phyloP scores from a whole-genome alignment of 2,113 vertebrate genomes.

The Heterochromis multidens region DNA sequence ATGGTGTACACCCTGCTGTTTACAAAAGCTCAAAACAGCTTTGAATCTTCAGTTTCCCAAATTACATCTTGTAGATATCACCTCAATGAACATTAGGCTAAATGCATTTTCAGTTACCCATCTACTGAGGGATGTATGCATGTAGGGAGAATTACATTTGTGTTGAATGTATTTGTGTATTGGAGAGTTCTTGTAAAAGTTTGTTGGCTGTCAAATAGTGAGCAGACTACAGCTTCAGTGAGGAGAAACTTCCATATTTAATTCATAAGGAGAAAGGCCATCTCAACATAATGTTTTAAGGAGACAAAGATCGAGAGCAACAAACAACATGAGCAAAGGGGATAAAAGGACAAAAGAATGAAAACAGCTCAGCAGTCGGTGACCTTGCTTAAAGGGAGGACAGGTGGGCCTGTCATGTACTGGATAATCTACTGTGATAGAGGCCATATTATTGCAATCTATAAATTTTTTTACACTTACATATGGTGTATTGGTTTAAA shows the following conservation, averaged over 20 bases:
- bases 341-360: not conserved
- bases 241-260: not conserved
- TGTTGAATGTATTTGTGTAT: not conserved
- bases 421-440: not conserved
- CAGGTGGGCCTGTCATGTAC: not conserved
- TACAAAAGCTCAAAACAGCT: not conserved
- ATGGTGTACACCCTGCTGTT: not conserved
- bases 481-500: not conserved
- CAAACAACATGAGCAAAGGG: not conserved
- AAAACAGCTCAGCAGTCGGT: not conserved
- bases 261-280: not conserved
- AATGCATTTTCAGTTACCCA: not conserved
- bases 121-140: not conserved
- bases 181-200: not conserved
- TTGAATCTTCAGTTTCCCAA: not conserved
- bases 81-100: not conserved
- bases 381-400: not conserved
- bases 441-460: too few species aligned
- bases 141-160: not conserved
- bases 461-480: not conserved
- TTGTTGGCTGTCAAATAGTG: not conserved
- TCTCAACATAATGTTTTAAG: not conserved
- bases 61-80: not conserved
- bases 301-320: not conserved
- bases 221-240: not conserved